phyloP scores from a whole-genome alignment of 2,888 invertebrate genomes.

The Sarcophaga carnaria region DNA sequence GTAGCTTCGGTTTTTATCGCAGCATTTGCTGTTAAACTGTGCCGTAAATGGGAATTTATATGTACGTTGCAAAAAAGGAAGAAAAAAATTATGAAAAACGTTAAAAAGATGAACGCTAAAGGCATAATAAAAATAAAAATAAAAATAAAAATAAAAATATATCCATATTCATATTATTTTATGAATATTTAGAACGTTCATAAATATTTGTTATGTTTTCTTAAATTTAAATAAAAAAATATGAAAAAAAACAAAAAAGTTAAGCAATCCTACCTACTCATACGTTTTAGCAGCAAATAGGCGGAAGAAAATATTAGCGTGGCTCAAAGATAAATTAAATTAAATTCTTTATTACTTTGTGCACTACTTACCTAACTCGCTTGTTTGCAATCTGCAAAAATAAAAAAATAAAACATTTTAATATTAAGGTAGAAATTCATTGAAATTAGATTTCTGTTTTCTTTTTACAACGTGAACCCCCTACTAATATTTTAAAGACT shows the following conservation, averaged over 20 bases:
- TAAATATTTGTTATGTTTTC: conserved; percentile 34
- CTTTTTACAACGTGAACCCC: not conserved
- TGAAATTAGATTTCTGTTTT: no score
- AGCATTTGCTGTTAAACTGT: not conserved
- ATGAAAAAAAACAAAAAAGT: not conserved
- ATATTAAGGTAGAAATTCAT: no score
- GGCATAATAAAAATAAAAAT: conserved; percentile 33
- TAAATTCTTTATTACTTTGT: not conserved
- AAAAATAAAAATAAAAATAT: conserved; percentile 8
- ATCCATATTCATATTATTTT: conserved; percentile 44
- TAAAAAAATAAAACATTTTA: not conserved
- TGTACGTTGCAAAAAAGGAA: conserved; percentile 10
- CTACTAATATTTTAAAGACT: not conserved
- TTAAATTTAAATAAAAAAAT: not conserved
- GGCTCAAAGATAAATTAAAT: not conserved
- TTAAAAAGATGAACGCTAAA: conserved; percentile 1
- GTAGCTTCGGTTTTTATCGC: not conserved
- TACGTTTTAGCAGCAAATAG: not conserved
- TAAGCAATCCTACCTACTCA: no score
- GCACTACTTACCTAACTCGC: conserved; percentile 6
- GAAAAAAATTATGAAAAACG: not conserved
- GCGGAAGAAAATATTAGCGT: not conserved
- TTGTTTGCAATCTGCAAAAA: not conserved
- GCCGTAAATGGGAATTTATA: conserved; percentile 1
- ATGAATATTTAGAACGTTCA: conserved; percentile 34